phyloP scores from a whole-genome alignment of 2,888 invertebrate genomes.

The Tolmerus cingulatus region DNA sequence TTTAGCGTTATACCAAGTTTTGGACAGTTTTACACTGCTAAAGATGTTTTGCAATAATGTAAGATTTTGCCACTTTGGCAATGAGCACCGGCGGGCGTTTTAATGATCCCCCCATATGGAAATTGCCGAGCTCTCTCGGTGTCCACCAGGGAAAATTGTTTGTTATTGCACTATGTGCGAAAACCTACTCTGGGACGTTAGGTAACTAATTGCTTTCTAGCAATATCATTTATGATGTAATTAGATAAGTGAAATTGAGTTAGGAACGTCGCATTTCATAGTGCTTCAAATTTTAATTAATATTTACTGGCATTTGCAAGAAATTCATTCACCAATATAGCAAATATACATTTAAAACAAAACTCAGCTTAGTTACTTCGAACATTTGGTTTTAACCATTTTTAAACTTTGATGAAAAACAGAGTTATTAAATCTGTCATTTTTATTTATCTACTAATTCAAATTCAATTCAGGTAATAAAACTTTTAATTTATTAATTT shows the following conservation, averaged over 20 bases:
- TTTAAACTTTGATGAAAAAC: too few relatives aligned
- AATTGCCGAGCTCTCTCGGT: not conserved
- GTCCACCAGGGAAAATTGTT: not conserved
- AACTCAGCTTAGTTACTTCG: too few relatives aligned
- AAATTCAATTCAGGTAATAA: too few relatives aligned
- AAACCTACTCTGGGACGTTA: not conserved
- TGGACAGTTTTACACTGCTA: constrained; percentile 11
- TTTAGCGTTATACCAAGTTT: constrained; percentile 8
- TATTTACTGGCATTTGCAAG: not conserved
- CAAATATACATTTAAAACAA: too few relatives aligned
- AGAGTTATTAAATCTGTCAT: too few relatives aligned
- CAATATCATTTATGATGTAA: not conserved
- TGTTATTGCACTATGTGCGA: not conserved
- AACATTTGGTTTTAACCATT: too few relatives aligned
- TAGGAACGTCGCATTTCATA: not conserved
- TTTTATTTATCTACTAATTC: too few relatives aligned
- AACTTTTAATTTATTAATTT: too few relatives aligned
- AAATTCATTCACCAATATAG: not conserved
- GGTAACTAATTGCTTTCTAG: not conserved
- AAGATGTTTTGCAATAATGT: constrained; percentile 12
- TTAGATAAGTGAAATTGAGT: not conserved
- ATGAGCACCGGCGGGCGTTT: not conserved
- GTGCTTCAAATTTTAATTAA: not conserved
- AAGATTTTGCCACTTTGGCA: not conserved
- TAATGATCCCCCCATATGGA: not conserved